phyloP scores from a whole-genome alignment of 2,888 invertebrate species.

The Dione vanillae region DNA sequence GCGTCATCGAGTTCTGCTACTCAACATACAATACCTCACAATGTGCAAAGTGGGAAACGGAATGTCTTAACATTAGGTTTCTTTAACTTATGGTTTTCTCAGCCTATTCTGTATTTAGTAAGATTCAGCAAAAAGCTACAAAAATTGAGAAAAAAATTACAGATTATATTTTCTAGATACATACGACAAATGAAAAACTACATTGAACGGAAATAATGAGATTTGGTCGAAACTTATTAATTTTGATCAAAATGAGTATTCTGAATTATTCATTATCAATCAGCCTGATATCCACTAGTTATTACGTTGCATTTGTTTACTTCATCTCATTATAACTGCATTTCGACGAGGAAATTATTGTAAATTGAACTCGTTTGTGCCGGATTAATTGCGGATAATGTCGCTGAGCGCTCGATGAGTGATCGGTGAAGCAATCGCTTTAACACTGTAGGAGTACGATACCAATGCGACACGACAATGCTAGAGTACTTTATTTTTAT shows the following conservation, averaged over 20 bases:
- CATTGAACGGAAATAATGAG: neutral
- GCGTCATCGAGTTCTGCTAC: no score
- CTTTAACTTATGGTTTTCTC: no score
- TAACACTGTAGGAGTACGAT: slow-evolving; percentile 2
- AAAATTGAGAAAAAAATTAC: no score
- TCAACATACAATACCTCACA: no score
- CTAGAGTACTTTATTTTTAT: neutral
- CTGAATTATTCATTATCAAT: slow-evolving; percentile 22
- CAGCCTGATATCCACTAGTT: slow-evolving; percentile 7
- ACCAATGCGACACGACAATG: neutral
- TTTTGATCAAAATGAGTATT: neutral
- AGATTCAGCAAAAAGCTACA: no score
- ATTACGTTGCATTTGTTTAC: slow-evolving; percentile 23
- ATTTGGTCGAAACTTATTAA: neutral
- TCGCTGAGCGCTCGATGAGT: slow-evolving; percentile 31
- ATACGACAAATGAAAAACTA: neutral
- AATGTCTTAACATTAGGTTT: no score
- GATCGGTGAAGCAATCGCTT: slow-evolving; percentile 10
- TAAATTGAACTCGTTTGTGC: slow-evolving; percentile 31
- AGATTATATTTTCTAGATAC: no score
- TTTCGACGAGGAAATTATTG: slow-evolving; percentile 32
- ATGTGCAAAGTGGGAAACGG: no score
- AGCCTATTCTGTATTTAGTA: no score
- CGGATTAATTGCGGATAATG: slow-evolving; percentile 33
- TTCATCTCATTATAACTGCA: slow-evolving; percentile 27